Evolutionary conservation across 1,140 invertebrate species (phyloP).

Genomic region (Paraescarpia echinospica): DNA sequence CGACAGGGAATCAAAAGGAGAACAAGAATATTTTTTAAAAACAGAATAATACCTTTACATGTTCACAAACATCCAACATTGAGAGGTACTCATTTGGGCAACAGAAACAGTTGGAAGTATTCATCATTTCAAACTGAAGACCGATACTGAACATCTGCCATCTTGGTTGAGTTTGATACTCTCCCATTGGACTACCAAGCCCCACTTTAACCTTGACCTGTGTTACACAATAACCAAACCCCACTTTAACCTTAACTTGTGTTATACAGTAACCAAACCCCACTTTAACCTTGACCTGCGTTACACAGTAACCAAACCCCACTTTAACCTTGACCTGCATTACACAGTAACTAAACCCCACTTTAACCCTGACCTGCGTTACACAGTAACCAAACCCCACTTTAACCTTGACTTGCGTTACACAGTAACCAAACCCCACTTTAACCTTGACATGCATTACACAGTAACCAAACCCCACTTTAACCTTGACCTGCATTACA

Average conservation of each 20-base stretch:
- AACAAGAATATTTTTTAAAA: no score
- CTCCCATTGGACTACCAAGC: background rate
- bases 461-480: background rate
- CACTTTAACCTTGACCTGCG: background rate
- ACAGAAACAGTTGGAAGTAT: background rate
- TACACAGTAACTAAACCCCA: no score
- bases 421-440: background rate
- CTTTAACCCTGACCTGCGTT: no score
- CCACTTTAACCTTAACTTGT: no score
- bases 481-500: no score
- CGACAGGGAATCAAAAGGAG: no score
- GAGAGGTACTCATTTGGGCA: no score
- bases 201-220: no score
- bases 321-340: no score
- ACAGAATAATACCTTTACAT: no score
- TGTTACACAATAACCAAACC: background rate
- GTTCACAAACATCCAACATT: no score
- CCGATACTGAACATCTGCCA: background rate
- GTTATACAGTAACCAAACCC: background rate
- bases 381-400: background rate
- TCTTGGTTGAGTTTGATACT: background rate
- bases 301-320: background rate
- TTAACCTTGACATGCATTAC: background rate
- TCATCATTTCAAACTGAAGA: background rate
- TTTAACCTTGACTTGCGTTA: no score